A percentile compares a stretch with the other conserved stretches of the same genome.
These are phyloP conservation scores for Lomographa bimaculata DNA, from an alignment of 2,888 invertebrate genomes.

Conservation along the genomic window DNA sequence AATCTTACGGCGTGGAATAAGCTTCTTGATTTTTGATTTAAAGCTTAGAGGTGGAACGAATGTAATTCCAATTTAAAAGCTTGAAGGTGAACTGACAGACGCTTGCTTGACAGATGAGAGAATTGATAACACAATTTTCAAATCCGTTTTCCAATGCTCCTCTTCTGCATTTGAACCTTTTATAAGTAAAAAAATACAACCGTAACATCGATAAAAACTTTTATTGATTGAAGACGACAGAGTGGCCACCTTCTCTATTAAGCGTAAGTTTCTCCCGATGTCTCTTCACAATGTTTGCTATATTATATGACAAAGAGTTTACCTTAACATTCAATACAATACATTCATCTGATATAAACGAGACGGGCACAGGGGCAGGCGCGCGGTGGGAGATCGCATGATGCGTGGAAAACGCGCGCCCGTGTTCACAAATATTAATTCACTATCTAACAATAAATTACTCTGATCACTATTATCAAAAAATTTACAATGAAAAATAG, in stretches of 20 bases:
- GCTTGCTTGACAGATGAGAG: too few relatives aligned
- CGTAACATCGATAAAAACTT: conserved; percentile 82
- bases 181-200: conserved; percentile 32
- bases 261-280: conserved; percentile 80
- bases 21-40: conserved; percentile 3
- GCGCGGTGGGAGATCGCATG: conserved; percentile 58
- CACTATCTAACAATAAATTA: conserved; percentile 79
- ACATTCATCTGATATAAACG: conserved; percentile 48
- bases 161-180: too few relatives aligned
- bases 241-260: conserved; percentile 70
- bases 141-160: too few relatives aligned
- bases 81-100: too few relatives aligned
- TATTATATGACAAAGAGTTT: conserved; percentile 58
- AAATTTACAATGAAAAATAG: conserved; percentile 82
- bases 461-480: conserved; percentile 78
- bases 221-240: conserved; percentile 78
- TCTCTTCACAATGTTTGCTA: conserved; percentile 69
- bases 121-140: too few relatives aligned
- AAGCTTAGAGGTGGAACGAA: too few relatives aligned
- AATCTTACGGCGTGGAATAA: not conserved
- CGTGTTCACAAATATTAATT: conserved; percentile 72
- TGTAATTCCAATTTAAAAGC: too few relatives aligned
- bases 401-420: conserved; percentile 73
- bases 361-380: conserved; percentile 64
- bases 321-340: conserved; percentile 76